Percentiles rank a stretch among this genome's conserved stretches.
Conservation (phyloP, 2,113 vertebrate genomes). For the Pycnonotus jocosus region DNA sequence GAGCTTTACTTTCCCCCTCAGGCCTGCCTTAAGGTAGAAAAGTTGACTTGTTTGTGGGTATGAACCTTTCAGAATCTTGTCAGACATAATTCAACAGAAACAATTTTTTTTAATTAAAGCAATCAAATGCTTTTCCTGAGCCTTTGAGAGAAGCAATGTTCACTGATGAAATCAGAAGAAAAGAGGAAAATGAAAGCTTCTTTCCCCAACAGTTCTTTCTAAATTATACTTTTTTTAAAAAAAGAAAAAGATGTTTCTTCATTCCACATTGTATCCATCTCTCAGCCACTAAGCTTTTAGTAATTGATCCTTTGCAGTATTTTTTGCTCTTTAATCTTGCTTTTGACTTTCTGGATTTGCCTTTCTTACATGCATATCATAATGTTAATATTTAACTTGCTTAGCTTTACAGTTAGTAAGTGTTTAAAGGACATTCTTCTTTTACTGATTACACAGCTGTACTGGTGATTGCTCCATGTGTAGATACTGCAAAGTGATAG, state of each 20-base stretch:
- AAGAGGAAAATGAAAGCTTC: background rate
- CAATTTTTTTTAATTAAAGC: background rate
- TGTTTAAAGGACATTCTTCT: background rate
- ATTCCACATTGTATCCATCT: background rate
- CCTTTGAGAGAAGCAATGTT: background rate
- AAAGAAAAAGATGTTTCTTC: background rate
- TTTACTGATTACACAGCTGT: background rate
- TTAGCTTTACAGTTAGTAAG: background rate
- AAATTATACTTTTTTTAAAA: background rate
- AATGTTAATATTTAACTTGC: background rate
- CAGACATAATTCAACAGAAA: background rate
- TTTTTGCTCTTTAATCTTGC: background rate
- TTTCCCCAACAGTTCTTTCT: background rate
- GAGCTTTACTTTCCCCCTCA: background rate
- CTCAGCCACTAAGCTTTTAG: background rate
- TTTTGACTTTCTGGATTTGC: background rate
- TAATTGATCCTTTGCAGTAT: background rate
- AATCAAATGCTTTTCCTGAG: background rate
- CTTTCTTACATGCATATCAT: background rate
- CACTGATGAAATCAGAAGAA: background rate
- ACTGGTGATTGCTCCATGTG: background rate
- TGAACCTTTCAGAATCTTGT: background rate
- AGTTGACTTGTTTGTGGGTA: background rate
- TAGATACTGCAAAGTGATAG: background rate
- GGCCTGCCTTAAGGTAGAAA: background rate